Evolutionary conservation across 53 echinoderm and acorn worm genomes (phyloP).

Genomic region (Crossaster papposus): DNA sequence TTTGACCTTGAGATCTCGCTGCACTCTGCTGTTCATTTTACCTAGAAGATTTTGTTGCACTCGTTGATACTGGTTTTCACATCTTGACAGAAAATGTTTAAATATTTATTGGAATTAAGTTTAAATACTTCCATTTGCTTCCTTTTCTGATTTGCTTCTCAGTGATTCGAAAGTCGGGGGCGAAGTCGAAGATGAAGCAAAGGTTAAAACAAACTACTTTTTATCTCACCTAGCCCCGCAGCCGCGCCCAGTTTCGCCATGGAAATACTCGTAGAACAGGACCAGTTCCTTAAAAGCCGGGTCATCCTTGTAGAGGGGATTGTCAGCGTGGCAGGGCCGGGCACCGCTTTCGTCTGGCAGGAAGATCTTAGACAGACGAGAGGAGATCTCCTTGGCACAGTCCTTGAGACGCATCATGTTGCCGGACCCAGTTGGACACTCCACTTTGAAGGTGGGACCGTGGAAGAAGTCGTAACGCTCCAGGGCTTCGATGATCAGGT

Average conservation of each 20-base stretch:
- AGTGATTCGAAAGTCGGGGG: too few species aligned
- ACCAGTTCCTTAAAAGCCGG: slow-evolving; percentile 91
- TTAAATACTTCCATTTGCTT: too few species aligned
- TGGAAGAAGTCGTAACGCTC: slow-evolving; percentile 98
- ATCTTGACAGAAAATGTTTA: too few species aligned
- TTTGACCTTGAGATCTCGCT: too few species aligned
- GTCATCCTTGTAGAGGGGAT: slow-evolving; percentile 81
- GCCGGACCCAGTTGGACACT: slow-evolving; percentile 96
- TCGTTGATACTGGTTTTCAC: too few species aligned
- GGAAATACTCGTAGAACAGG: slow-evolving; percentile 97
- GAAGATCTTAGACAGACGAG: slow-evolving; percentile 79
- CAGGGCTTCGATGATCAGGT: slow-evolving; percentile 91
- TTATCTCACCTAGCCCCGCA: slow-evolving; percentile 90
- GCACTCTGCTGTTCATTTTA: too few species aligned
- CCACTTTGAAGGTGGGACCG: slow-evolving; percentile 89
- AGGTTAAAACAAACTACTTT: background rate
- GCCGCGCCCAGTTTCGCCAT: slow-evolving; percentile 88
- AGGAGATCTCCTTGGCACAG: slow-evolving; percentile 89
- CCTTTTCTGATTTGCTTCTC: too few species aligned
- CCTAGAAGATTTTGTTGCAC: too few species aligned
- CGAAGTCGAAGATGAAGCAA: too few species aligned
- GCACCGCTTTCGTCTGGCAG: slow-evolving; percentile 84
- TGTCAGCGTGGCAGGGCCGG: slow-evolving; percentile 87
- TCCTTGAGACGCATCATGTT: slow-evolving; percentile 89
- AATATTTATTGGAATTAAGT: too few species aligned